Evolutionary conservation across 2,888 invertebrate genomes (phyloP).

Genomic region (Homarus gammarus): DNA sequence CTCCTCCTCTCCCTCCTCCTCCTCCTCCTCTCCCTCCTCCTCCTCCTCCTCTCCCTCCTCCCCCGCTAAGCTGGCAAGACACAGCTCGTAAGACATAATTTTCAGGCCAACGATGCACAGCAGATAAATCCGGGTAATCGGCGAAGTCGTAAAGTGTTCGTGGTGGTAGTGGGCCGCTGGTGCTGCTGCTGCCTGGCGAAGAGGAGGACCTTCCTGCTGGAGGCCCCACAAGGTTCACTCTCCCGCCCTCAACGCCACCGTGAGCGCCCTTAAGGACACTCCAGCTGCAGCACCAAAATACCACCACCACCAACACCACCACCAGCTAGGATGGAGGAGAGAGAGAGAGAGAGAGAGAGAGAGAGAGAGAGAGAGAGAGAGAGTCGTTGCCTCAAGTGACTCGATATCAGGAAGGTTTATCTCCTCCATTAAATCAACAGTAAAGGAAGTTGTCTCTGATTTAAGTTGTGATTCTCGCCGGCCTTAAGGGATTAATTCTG

Average conservation of each 20-base stretch:
- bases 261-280: background rate
- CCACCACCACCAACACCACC: background rate
- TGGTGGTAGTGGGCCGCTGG: background rate
- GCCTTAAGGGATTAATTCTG: conserved; percentile 1
- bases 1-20: conserved; percentile 11
- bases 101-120: conserved; percentile 27
- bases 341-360: background rate
- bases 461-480: conserved; percentile 8
- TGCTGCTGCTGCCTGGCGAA: no score
- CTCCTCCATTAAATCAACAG: conserved; percentile 37
- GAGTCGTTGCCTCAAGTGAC: background rate
- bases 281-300: background rate
- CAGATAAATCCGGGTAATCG: conserved; percentile 23
- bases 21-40: conserved; percentile 1
- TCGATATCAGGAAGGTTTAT: background rate
- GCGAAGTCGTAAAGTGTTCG: conserved; percentile 21
- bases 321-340: no score
- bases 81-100: conserved; percentile 37
- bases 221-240: background rate
- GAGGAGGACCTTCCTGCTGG: background rate
- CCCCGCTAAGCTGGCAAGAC: conserved; percentile 14
- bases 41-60: background rate
- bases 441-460: conserved; percentile 22
- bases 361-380: background rate
- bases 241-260: background rate